Conservation (phyloP, 2,113 vertebrate genomes). For the Kobus ellipsiprymnus region DNA sequence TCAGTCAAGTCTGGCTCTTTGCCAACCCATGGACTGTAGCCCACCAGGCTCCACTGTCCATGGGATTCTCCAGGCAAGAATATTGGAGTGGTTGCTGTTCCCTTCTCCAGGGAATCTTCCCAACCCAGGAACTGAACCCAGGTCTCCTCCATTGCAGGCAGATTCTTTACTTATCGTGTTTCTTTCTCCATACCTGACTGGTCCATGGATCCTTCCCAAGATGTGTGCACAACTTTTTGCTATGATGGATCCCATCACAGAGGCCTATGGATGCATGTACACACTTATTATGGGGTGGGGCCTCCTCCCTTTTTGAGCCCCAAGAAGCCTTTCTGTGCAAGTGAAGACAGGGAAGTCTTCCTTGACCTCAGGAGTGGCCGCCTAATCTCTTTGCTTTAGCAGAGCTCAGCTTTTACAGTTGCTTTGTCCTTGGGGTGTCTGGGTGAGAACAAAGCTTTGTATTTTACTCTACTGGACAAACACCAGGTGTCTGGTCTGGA, state of each 20-base stretch:
- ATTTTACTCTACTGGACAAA: neutral
- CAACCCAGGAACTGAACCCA: neutral
- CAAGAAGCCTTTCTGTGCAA: neutral
- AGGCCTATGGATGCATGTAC: neutral
- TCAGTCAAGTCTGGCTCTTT: fast-evolving
- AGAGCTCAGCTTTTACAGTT: neutral
- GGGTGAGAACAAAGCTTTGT: neutral
- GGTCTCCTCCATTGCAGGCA: neutral
- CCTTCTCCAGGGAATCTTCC: neutral
- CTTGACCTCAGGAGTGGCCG: neutral
- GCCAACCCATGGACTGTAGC: fast-evolving
- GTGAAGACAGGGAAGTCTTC: neutral
- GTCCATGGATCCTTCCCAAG: neutral
- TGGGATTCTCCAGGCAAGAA: neutral
- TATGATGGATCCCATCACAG: neutral
- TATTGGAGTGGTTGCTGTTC: neutral
- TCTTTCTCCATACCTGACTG: neutral
- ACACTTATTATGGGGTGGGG: neutral
- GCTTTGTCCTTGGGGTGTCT: neutral
- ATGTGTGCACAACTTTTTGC: neutral
- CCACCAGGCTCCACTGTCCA: neutral
- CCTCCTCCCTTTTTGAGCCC: neutral
- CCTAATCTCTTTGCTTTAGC: neutral
- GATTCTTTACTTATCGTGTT: neutral
- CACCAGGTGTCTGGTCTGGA: neutral